Evolutionary conservation across 2,113 vertebrate genomes (phyloP), one percentile per base, ranked within the genome.

Genomic region (Clarias batrachus): DNA sequence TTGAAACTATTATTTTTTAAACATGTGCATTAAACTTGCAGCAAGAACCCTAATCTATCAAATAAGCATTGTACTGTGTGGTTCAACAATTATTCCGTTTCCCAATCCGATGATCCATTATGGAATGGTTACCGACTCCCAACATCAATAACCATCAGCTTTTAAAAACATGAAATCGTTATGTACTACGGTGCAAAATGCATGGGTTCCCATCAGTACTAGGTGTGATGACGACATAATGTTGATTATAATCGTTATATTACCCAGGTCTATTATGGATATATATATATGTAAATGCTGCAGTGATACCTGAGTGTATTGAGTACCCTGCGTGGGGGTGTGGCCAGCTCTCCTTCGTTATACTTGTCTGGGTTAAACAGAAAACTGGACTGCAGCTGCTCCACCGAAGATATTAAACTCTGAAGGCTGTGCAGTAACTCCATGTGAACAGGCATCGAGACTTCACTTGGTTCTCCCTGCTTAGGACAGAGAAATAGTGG

Each of bases 321-420:
- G 0, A 99, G 96, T 10, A 99, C 93, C 91, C 96, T 95, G 3
- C 96, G 95, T 30, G 98, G 98, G 57, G 97, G 97, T 2, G 97
- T 97, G 88, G 97, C 95, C 73, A 99, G 96, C 81, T 99, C 95
- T 85, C 91, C 96, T 52, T 97, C 97, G 0, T 91, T 95, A 87
- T 97, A 97, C 89, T 96, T 96, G 56, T 97, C 96, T 9, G 97
- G 96, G 91, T 96, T 97, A 86, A 98, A 93, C 79, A 99, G 95
- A 92, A 97, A 99, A 92, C 94, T 96, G 91, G 97, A 96, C 92
- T 98, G 98, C 89, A 99, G 96, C 91, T 97, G 97, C 92, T 99
- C 97, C 48, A 97, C 94, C 4, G 97, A 98, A 3, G 96, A 93
- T 66, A 99, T 97, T 90, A 99, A 93, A 37, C 95, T 96, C 91